phyloP scores from a whole-genome alignment of 1,140 invertebrate genomes.

The Trichogramma pretiosum region DNA sequence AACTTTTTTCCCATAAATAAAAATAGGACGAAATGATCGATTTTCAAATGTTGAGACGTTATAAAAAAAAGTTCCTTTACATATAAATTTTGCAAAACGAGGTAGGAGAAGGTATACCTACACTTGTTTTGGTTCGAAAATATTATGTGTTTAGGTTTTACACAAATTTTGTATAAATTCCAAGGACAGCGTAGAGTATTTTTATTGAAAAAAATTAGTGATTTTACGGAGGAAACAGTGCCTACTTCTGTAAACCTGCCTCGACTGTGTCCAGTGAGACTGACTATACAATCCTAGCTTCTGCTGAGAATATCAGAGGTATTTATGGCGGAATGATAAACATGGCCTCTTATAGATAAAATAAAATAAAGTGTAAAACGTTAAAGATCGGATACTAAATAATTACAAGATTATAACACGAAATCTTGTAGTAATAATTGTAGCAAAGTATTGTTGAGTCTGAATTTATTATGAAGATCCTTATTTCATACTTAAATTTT shows the following conservation, averaged over 20 bases:
- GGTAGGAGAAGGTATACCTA: constrained; percentile 46
- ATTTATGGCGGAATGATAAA: constrained; percentile 45
- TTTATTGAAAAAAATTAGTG: constrained; percentile 39
- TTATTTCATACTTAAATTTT: too few relatives aligned
- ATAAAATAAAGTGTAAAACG: too few relatives aligned
- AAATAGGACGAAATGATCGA: constrained; percentile 10
- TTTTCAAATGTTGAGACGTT: constrained; percentile 19
- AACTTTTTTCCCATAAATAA: background rate
- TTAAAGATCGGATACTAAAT: background rate
- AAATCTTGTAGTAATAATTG: too few relatives aligned
- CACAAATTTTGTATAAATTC: constrained; percentile 25
- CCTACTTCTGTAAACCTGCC: constrained; percentile 45
- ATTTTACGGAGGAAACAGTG: constrained; percentile 44
- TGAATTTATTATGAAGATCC: too few relatives aligned
- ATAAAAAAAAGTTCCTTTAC: constrained; percentile 12
- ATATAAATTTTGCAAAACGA: constrained; percentile 30
- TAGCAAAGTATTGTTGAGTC: too few relatives aligned
- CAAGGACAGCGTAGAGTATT: constrained; percentile 37
- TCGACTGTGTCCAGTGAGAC: constrained; percentile 46
- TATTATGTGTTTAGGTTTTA: constrained; percentile 31
- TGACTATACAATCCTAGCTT: constrained; percentile 47
- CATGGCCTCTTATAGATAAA: constrained; percentile 13
- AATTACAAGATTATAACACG: too few relatives aligned
- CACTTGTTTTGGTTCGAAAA: constrained; percentile 37
- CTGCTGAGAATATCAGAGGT: constrained; percentile 46